Conservation (phyloP, 2,888 invertebrate species). For the Drosophila stalkeri region DNA sequence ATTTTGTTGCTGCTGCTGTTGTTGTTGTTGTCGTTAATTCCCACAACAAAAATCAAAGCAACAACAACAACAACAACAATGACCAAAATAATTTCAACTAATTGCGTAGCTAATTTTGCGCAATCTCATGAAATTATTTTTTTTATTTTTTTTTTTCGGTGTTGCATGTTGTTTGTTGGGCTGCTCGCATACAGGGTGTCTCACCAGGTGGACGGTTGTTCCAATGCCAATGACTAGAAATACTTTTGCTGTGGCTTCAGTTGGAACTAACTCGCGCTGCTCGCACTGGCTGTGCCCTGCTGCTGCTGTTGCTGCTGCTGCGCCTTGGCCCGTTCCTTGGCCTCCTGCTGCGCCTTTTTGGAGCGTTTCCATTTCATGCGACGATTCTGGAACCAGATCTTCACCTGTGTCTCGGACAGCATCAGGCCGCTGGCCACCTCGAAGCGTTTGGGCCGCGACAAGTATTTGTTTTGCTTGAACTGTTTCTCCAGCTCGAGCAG, state of each 20-base stretch:
- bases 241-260: conserved; percentile 3
- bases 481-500: conserved; percentile 98
- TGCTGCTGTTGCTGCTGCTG: conserved; percentile 72
- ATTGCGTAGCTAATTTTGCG: conserved; percentile 74
- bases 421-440: conserved; percentile 99
- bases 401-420: conserved; percentile 99
- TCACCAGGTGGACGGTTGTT: conserved; percentile 65
- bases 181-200: conserved; percentile 51
- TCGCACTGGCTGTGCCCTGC: conserved; percentile 40
- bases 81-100: conserved; percentile 65
- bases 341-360: conserved; percentile 97
- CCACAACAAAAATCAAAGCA: conserved; percentile 59
- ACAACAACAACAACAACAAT: conserved; percentile 49
- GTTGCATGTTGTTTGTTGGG: conserved; percentile 10
- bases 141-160: conserved; percentile 7
- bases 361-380: conserved; percentile 99
- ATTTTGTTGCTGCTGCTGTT: conserved; percentile 51
- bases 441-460: conserved; percentile 98
- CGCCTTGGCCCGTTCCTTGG: conserved; percentile 87
- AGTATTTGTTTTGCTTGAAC: conserved; percentile 99
- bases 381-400: conserved; percentile 99
- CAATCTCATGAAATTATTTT: conserved; percentile 52
- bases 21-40: conserved; percentile 52
- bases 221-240: conserved; percentile 66
- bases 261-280: conserved; percentile 58